Evolutionary conservation across 2,113 vertebrate genomes (phyloP).

Genomic region (Girardinichthys multiradiatus): DNA sequence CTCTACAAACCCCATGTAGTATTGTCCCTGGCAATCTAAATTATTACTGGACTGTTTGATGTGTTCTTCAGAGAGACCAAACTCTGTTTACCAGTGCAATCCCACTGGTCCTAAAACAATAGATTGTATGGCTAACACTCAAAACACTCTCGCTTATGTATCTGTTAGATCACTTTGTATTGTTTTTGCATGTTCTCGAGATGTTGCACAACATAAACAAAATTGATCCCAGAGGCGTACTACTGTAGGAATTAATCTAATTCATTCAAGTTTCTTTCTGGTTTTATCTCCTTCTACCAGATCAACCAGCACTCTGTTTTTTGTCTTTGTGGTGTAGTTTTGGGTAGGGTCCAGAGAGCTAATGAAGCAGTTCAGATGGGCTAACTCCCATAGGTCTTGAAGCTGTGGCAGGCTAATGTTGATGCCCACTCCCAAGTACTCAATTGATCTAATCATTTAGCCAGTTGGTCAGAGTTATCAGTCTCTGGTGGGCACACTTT

Average conservation of each 20-base stretch:
- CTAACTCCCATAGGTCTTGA: conserved; percentile 68
- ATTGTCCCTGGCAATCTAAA: conserved; percentile 74
- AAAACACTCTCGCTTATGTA: conserved; percentile 72
- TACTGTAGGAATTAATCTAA: conserved; percentile 53
- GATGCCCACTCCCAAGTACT: conserved; percentile 68
- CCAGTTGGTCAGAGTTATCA: conserved; percentile 77
- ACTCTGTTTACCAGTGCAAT: conserved; percentile 59
- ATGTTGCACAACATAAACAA: conserved; percentile 73
- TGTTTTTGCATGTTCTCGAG: conserved; percentile 72
- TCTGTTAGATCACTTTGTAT: conserved; percentile 75
- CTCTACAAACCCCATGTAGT: conserved; percentile 54
- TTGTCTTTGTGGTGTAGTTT: conserved; percentile 66
- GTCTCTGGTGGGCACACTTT: conserved; percentile 66
- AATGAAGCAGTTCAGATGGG: conserved; percentile 78
- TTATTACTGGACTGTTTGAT: conserved; percentile 76
- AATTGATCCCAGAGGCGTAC: conserved; percentile 67
- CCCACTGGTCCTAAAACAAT: conserved; percentile 70
- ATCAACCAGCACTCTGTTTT: conserved; percentile 46
- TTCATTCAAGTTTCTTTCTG: conserved; percentile 60
- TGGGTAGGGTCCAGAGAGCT: conserved; percentile 75
- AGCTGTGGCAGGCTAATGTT: conserved; percentile 61
- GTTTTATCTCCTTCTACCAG: conserved; percentile 25
- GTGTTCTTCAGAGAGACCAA: conserved; percentile 65
- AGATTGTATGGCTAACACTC: conserved; percentile 72
- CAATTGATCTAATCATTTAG: conserved; percentile 83